Percentiles rank a stretch among this genome's conserved stretches.
Conservation (phyloP, 2,113 vertebrate genomes). For the Podarcis muralis region DNA sequence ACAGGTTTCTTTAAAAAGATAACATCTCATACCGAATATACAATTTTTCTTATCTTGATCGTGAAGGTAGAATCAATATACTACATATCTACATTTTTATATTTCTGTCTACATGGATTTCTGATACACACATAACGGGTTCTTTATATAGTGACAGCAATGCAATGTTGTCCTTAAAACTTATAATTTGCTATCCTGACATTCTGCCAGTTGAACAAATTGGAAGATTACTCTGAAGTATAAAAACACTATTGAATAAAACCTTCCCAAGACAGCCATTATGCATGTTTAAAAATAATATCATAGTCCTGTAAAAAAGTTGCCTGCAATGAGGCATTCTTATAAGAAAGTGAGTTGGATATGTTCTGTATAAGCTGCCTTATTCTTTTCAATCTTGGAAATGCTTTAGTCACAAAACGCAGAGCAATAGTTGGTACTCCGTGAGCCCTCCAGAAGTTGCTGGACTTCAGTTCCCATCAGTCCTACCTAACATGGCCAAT, state of each 20-base stretch:
- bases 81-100: background rate
- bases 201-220: constrained; percentile 50
- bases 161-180: constrained; percentile 9
- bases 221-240: constrained; percentile 40
- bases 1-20: background rate
- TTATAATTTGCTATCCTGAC: constrained; percentile 25
- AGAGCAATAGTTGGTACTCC: too few species aligned
- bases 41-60: background rate
- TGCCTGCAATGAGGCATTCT: background rate
- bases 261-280: constrained; percentile 25
- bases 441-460: too few species aligned
- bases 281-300: constrained; percentile 25
- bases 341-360: background rate
- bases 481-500: too few species aligned
- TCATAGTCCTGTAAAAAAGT: constrained; percentile 16
- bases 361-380: background rate
- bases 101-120: background rate
- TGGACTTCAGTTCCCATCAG: too few species aligned
- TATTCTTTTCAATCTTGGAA: background rate
- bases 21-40: background rate
- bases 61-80: constrained; percentile 7
- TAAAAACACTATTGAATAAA: constrained; percentile 40
- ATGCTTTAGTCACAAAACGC: background rate
- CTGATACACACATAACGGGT: background rate
- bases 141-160: constrained; percentile 36